These are phyloP conservation scores for Strix occidentalis DNA, from an alignment of 2,797 vertebrate genomes.

Conservation along the genomic window DNA sequence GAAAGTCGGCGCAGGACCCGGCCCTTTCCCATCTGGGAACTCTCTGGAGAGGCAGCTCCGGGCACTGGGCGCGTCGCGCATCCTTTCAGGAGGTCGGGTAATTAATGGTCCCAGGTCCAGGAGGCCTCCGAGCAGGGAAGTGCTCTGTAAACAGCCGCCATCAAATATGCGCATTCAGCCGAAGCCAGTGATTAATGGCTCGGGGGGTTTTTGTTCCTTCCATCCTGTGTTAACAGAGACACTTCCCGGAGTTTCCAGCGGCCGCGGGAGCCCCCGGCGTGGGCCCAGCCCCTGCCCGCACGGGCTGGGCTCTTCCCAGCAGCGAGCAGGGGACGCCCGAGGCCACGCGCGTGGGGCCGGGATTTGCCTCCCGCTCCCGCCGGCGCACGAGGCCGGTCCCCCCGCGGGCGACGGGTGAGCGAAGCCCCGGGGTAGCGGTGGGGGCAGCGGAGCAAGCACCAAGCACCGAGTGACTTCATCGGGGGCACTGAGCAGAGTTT, in stretches of 20 bases:
- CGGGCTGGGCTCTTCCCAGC: background rate
- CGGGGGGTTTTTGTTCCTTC: constrained; percentile 32
- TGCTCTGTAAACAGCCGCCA: constrained; percentile 24
- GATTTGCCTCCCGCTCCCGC: too few relatives aligned
- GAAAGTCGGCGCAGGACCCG: accelerated
- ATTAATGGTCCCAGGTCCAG: background rate
- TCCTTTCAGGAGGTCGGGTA: background rate
- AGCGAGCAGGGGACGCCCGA: accelerated
- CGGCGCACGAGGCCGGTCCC: accelerated
- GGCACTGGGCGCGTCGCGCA: accelerated
- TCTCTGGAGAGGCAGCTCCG: background rate
- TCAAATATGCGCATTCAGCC: background rate
- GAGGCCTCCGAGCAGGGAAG: background rate
- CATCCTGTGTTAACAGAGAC: constrained; percentile 44
- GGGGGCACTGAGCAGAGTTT: background rate
- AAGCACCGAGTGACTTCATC: accelerated
- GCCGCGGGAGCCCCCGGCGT: accelerated
- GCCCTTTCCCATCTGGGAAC: background rate
- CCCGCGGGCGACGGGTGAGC: accelerated
- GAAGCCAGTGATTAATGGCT: constrained; percentile 6
- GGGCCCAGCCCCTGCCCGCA: accelerated
- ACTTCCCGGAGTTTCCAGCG: background rate
- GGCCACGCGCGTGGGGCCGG: accelerated
- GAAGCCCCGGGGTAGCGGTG: background rate
- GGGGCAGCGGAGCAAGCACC: background rate